Evolutionary conservation across 2,888 invertebrate genomes (phyloP), one percentile per base, ranked within the genome.

Genomic region (Tillus elongatus): DNA sequence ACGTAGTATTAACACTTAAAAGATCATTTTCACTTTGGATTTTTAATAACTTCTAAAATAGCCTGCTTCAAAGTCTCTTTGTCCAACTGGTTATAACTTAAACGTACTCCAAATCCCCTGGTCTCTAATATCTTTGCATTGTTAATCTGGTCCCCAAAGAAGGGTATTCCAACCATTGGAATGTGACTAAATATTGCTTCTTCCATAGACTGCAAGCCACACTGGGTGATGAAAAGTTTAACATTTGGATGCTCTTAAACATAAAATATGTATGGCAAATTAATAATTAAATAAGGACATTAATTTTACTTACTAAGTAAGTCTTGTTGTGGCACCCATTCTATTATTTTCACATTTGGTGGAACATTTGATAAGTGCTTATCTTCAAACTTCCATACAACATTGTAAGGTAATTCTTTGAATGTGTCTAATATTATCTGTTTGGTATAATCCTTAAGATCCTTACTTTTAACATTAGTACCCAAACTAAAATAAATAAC

Each of bases 81-180:
- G 9, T 42, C 44, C 4, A 57, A 38, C 10, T 36, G 45, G 3
- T 35, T 28, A 8, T 41, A 41, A 30, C 51, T 40, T 1, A 55
- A 37, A n/a, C 19, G 15, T 30, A 46, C 26, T 13, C 50, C 54
- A 8, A 51, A 39, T 13, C 53, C 53, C 35, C 40, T 36, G 15
- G 41, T 40, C 10, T 46, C 42, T 35, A 53, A 44, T 40, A 44
- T 47, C 9, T 39, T 37, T 1, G 46, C 44, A 38, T 57, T 56
- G 4, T 40, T 30, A 12, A 42, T 41, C 34, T 57, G 57, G 37
- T 57, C 57, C 4, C 45, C 51, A 15, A 45, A 45, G 33, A 53
- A 50, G 3, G 57, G 57, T 19, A 57, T 39, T 9, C 47, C 54
- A 4, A 54, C 42, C 28, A 58, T 35, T 10, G 60, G 60, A 44